Evolutionary conservation across 2,797 vertebrate genomes (phyloP).

Genomic region (Arremon brunneinucha): DNA sequence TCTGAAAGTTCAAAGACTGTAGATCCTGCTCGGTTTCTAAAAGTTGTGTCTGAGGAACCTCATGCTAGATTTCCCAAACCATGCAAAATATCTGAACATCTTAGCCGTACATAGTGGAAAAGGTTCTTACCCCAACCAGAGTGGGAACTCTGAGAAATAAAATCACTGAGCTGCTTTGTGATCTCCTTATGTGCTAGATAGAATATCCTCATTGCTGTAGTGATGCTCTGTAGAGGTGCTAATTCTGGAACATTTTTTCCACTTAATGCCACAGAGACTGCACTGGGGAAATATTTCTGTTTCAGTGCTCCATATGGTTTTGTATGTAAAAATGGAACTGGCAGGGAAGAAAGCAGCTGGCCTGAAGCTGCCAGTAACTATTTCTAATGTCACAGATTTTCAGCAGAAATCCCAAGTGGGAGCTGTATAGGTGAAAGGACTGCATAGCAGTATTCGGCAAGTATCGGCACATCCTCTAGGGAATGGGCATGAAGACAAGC

Average conservation of each 20-base stretch:
- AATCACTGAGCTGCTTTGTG: not conserved
- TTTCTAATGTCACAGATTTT: conserved; percentile 19
- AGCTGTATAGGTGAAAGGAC: not conserved
- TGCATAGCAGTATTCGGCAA: not conserved
- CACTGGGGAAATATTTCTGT: conserved; percentile 1
- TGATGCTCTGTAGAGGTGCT: not conserved
- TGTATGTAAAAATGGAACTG: conserved; percentile 24
- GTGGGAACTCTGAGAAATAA: not conserved
- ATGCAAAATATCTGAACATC: not conserved
- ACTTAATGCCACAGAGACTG: not conserved
- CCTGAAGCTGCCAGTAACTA: conserved; percentile 19
- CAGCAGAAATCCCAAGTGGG: not conserved
- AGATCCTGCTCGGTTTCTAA: not conserved
- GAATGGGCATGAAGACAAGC: not conserved
- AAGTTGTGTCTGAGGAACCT: not conserved
- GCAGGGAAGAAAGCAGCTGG: not conserved
- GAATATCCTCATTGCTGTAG: not conserved
- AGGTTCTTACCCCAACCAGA: not conserved
- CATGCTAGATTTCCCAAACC: not conserved
- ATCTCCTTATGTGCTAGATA: not conserved
- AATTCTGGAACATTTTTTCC: conserved; percentile 41
- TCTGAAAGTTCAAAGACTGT: not conserved
- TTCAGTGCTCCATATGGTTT: not conserved
- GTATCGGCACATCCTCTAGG: not conserved
- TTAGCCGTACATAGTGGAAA: not conserved